phyloP scores from a whole-genome alignment of 1,140 invertebrate species.

The Cheumatopsyche charites region DNA sequence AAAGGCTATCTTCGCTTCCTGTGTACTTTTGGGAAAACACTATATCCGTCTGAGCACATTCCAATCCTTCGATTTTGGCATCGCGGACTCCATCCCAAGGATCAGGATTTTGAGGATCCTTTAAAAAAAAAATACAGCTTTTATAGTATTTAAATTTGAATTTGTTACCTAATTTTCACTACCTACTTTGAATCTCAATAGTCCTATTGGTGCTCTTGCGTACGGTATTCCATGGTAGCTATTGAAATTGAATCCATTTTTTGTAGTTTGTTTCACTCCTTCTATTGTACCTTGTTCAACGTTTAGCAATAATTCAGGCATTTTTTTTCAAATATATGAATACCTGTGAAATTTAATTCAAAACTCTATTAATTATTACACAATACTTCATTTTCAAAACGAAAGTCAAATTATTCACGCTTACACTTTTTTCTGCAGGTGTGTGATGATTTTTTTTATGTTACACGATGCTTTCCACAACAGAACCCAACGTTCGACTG shows the following conservation, averaged over 20 bases:
- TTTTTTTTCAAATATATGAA: too few relatives aligned
- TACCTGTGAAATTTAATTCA: too few relatives aligned
- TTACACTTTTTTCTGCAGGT: too few relatives aligned
- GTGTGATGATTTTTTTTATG: too few relatives aligned
- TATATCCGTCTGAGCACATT: slow-evolving; percentile 44
- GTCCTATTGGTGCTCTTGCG: slow-evolving; percentile 69
- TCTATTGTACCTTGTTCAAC: slow-evolving; percentile 24
- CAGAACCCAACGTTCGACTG: too few relatives aligned
- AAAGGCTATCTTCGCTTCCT: slow-evolving; percentile 21
- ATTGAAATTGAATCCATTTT: slow-evolving; percentile 25
- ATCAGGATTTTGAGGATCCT: slow-evolving; percentile 58
- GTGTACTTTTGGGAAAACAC: background rate
- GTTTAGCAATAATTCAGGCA: slow-evolving; percentile 21
- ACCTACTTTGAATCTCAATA: slow-evolving; percentile 63
- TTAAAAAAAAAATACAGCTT: slow-evolving; percentile 38
- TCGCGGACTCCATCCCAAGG: slow-evolving; percentile 57
- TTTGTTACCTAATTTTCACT: background rate
- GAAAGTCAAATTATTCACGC: too few relatives aligned
- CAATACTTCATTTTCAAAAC: too few relatives aligned
- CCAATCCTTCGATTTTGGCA: slow-evolving; percentile 53
- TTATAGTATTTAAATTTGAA: too few relatives aligned
- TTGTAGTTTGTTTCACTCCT: background rate
- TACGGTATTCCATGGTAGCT: slow-evolving; percentile 64
- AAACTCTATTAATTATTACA: too few relatives aligned
- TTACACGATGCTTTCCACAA: too few relatives aligned